Evolutionary conservation across 2,113 vertebrate genomes (phyloP), one percentile per base, ranked within the genome.

Genomic region (Callospermophilus lateralis): DNA sequence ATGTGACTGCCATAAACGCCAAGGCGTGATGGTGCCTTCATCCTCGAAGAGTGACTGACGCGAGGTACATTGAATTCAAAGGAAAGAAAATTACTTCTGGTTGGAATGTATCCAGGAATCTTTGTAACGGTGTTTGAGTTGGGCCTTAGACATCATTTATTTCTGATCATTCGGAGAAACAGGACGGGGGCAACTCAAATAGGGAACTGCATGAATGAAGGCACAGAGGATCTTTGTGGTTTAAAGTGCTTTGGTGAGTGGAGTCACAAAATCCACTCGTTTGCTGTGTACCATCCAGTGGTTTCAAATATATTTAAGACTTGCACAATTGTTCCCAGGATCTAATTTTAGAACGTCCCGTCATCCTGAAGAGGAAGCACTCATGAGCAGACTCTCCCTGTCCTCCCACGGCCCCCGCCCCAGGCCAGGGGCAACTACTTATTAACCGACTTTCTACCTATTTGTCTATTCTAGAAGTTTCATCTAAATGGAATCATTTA

Each of bases 261-360:
- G 8, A 63, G 9, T 63, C 24, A 28, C 34, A 79, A 65, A 45
- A 28, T 55, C 20, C 48, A 12, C 48, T 16, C 78, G 4, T 37
- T 73, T 20, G 4, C 51, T 58, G n/a, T 20, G 6, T 70, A 19
- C 42, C 53, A 37, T 67, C 73, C 72, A 80, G 1, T 94, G 68
- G 70, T 74, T 73, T 88, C 73, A 90, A 90, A 11, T 48, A 12
- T 77, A 45, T 77, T 72, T 84, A 48, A 84, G 30, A 70, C 34
- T 74, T 16, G 10, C n/a, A 34, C 13, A 85, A 10, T 10, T 20
- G 65, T 42, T 42, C 45, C 17, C 26, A 19, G 77, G 32, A 81
- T 61, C 76, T 72, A 61, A 88, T 79, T 84, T 95, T 67, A 67
- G 67, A 83, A 58, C 42, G n/a, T 85, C 90, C 58, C 30, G 80